Percentiles rank a stretch among this genome's conserved stretches.
Evolutionary conservation across 1,140 invertebrate species (phyloP).

Genomic region (Plectrocnemia conspersa): DNA sequence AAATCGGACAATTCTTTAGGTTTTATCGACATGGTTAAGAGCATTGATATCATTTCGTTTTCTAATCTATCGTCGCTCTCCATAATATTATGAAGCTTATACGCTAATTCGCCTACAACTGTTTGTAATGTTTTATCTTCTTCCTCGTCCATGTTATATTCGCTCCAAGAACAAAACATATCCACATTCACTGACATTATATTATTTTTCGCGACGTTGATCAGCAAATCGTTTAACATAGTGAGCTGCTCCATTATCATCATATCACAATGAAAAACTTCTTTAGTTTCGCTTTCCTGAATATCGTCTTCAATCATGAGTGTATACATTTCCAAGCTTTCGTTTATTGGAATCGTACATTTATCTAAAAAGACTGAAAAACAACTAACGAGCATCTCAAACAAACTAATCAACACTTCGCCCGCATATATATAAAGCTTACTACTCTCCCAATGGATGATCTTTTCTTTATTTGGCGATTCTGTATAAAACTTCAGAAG

Average conservation of each 20-base stretch:
- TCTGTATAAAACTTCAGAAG: slow-evolving; percentile 28
- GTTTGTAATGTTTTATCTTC: slow-evolving; percentile 20
- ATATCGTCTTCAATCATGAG: slow-evolving; percentile 12
- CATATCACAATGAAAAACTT: slow-evolving; percentile 14
- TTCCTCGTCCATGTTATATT: slow-evolving; percentile 13
- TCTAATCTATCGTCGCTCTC: slow-evolving; percentile 17
- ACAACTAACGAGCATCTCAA: slow-evolving; percentile 21
- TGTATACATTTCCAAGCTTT: slow-evolving; percentile 22
- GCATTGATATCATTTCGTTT: slow-evolving; percentile 22
- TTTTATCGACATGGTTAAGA: slow-evolving; percentile 16
- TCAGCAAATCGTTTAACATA: slow-evolving; percentile 22
- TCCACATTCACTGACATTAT: slow-evolving; percentile 25
- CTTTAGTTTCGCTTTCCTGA: slow-evolving; percentile 8
- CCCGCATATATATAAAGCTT: slow-evolving; percentile 22
- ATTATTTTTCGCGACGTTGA: slow-evolving; percentile 10
- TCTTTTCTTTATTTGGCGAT: slow-evolving; percentile 26
- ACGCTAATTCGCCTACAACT: slow-evolving; percentile 25
- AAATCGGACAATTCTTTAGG: slow-evolving; percentile 24
- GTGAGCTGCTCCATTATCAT: slow-evolving; percentile 10
- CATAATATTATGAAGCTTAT: slow-evolving; percentile 19
- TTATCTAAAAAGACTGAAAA: slow-evolving; percentile 24
- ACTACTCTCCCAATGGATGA: slow-evolving; percentile 5
- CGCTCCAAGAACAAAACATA: slow-evolving; percentile 28
- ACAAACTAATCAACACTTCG: slow-evolving; percentile 10
- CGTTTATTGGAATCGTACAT: not conserved